These are phyloP conservation scores for Lasioglossum villosulum DNA, from an alignment of 2,888 invertebrate species.

Conservation along the genomic window DNA sequence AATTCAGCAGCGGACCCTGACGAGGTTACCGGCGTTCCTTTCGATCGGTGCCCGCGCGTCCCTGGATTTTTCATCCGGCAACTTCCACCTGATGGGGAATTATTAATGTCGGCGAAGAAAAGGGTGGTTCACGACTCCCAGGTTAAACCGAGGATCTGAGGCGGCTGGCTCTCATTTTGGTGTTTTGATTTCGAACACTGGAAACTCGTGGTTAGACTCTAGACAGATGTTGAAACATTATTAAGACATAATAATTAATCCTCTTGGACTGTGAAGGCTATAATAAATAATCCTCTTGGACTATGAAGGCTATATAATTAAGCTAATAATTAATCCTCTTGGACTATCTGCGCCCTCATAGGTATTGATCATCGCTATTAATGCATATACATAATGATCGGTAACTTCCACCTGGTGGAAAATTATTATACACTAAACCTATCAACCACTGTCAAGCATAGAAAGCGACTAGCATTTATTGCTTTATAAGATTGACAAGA, in stretches of 20 bases:
- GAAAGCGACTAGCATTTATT: too few species aligned
- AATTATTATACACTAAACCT: too few species aligned
- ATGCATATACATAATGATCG: too few species aligned
- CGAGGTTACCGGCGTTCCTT: constrained; percentile 79
- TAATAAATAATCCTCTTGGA: too few species aligned
- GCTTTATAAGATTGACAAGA: too few species aligned
- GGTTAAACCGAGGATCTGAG: background rate
- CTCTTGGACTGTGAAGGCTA: background rate
- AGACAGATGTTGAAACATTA: background rate
- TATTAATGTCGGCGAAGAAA: constrained; percentile 25
- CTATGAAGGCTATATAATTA: too few species aligned
- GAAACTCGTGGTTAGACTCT: too few species aligned
- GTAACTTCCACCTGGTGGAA: background rate
- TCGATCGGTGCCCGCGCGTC: constrained; percentile 39
- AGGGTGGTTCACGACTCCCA: constrained; percentile 7
- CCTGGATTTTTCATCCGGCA: constrained; percentile 48
- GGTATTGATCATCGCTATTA: too few species aligned
- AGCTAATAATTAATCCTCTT: background rate
- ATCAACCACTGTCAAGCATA: too few species aligned
- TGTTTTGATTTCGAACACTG: background rate
- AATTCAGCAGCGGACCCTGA: constrained; percentile 84
- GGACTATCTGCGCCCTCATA: too few species aligned
- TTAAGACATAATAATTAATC: background rate
- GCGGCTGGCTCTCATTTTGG: background rate
- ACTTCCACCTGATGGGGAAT: constrained; percentile 45